Conservation (phyloP, 2,113 vertebrate genomes). For the Nothobranchius kuhntae region DNA sequence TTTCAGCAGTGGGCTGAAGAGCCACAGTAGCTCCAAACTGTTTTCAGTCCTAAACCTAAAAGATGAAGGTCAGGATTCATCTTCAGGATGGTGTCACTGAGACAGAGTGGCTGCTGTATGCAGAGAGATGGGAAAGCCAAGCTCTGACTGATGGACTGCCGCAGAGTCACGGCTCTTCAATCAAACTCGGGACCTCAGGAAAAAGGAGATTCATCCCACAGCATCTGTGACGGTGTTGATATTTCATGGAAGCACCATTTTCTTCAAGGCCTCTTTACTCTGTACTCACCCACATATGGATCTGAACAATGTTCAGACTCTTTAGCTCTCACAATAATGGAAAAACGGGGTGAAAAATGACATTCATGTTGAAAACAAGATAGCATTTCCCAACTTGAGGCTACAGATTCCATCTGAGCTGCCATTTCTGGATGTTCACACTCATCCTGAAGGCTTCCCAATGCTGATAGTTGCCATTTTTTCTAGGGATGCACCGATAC, state of each 20-base stretch:
- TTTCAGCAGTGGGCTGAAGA: background rate
- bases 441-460: conserved; percentile 52
- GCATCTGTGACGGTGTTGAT: conserved; percentile 1
- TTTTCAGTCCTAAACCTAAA: conserved; percentile 26
- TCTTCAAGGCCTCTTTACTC: conserved; percentile 19
- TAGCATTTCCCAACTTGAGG: conserved; percentile 46
- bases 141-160: conserved; percentile 43
- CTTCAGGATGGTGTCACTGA: conserved; percentile 37
- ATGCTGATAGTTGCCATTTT: conserved; percentile 33
- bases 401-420: conserved; percentile 37
- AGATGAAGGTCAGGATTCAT: conserved; percentile 29
- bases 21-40: background rate
- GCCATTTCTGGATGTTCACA: conserved; percentile 35
- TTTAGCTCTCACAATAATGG: conserved; percentile 31
- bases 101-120: conserved; percentile 24
- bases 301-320: conserved; percentile 54
- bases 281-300: conserved; percentile 21
- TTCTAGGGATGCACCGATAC: too few species aligned
- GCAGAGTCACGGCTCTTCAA: conserved; percentile 36
- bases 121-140: conserved; percentile 12
- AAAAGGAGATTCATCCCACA: conserved; percentile 44
- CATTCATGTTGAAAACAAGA: conserved; percentile 37
- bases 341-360: conserved; percentile 38
- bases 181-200: conserved; percentile 50
- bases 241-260: conserved; percentile 20